These are phyloP conservation scores for Monopis laevigella DNA, from an alignment of 2,888 invertebrate genomes.

Conservation along the genomic window DNA sequence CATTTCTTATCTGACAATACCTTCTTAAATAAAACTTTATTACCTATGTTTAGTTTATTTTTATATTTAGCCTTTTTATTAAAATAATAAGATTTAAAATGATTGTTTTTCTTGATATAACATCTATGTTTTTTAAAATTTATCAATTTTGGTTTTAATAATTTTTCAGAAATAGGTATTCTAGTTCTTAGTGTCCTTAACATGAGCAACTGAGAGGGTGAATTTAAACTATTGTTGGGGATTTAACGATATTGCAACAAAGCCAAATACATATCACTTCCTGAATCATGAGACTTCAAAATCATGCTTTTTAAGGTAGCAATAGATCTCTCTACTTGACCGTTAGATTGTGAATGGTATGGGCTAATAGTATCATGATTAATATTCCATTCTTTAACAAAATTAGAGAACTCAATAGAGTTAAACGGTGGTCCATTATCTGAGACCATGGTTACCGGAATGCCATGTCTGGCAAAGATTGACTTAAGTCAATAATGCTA, in stretches of 20 bases:
- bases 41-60: neutral
- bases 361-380: too few species aligned
- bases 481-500: too few species aligned
- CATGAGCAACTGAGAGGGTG: constrained; percentile 2
- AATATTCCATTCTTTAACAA: too few species aligned
- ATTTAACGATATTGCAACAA: constrained; percentile 12
- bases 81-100: neutral
- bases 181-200: neutral
- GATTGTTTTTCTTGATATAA: neutral
- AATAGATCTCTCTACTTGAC: too few species aligned
- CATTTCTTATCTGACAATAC: neutral
- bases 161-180: neutral
- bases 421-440: too few species aligned
- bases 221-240: constrained; percentile 1
- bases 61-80: neutral
- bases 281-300: too few species aligned
- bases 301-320: too few species aligned
- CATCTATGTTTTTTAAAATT: neutral
- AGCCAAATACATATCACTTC: too few species aligned
- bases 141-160: neutral
- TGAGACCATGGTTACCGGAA: too few species aligned
- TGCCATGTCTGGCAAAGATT: too few species aligned
- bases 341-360: too few species aligned
- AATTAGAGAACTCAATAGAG: too few species aligned
- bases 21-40: neutral